Base-by-base conservation (phyloP, 2,888 invertebrate species). In the Nematopogon swammerdamellus region DNA sequence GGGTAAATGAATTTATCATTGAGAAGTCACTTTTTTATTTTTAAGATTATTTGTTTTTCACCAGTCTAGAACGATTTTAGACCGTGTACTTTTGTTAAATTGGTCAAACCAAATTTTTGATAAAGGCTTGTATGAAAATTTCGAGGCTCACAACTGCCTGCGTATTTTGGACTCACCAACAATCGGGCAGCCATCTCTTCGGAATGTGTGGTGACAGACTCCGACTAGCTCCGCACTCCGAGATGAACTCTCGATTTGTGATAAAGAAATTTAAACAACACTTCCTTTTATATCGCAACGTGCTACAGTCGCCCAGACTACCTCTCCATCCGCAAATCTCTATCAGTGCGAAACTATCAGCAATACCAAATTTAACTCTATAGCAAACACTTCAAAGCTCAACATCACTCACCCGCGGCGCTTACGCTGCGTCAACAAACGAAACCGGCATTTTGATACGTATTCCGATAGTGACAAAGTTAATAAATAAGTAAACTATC, bases 201-300 rank as follows among this genome's bases (percentile, higher is more conserved):
- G 25, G 25, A 8, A 8, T 25, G 25, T 25, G 25, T 25, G 25
- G 8, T 47, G 47, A 16, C 29, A 49, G 47, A 16, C 29, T 50
- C 45, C n/a, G n/a, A n/a, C 49, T 53, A 53, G 53, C 54, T 51
- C 70, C 70, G 69, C 68, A 56, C 73, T 64, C 70, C 60, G 60
- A 60, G 60, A 60, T 71, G 63, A 68, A 58, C 70, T 59, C 63
- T 57, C 57, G 68, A 67, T 72, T 62, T 75, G 68, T 77, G 76
- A 72, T 74, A 75, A 74, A 75, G 70, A 75, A 68, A 74, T 73
- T 74, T 72, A 64, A 67, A 72, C 70, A 68, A 72, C 72, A 75
- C 70, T 75, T 72, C 73, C 76, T 77, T 77, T 76, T 77, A 77
- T 77, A 77, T 72, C 63, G 65, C 76, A 74, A 77, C 77, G 75